Evolutionary conservation across 2,888 invertebrate species (phyloP), one percentile per base, ranked within the genome.

Genomic region (Pegoplata infirma): DNA sequence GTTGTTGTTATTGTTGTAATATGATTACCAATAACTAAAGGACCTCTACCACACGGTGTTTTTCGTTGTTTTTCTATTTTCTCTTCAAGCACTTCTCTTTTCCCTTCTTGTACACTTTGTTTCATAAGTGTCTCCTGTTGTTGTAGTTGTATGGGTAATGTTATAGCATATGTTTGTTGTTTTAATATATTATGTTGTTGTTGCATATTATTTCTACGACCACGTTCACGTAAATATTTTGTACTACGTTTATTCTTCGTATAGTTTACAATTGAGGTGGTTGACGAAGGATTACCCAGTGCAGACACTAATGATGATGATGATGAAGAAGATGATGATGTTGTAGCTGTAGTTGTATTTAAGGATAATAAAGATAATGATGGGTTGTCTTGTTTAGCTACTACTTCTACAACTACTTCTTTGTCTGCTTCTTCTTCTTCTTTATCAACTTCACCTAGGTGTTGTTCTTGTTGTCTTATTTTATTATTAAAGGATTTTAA

Each of bases 221-320:
- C 71, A 71, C 79, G 79, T 71, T 72, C 79, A 46, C 79, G 71
- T 79, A 75, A 72, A 79, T 75, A 72, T 72, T 79, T 79, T 79
- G 75, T 79, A 79, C 79, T 75, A 75, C 79, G 67, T 63, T 58
- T 55, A 56, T 67, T 75, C 25, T 68, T 79, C 71, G 79, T 53
- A 79, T 79, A 72, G 79, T 79, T 79, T 58, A 72, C 67, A 75
- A 75, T 67, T 75, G 74, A 66, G 69, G 58, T 69, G 69, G 58
- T 69, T 74, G 78, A 32, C 59, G 66, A 5, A n/a, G 53, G 40
- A 55, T 14, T 61, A 49, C 49, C n/a, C 32, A 32, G 46, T n/a
- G n/a, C 14, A 71, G 71, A 36, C n/a, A n/a, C n/a, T n/a, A n/a
- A n/a, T n/a, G n/a, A n/a, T n/a, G n/a, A n/a, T n/a, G 67, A 28